A percentile compares a stretch with the other conserved stretches of the same genome.
Conservation (phyloP, 1,140 invertebrate genomes). For the Rhagoletis zephyria region DNA sequence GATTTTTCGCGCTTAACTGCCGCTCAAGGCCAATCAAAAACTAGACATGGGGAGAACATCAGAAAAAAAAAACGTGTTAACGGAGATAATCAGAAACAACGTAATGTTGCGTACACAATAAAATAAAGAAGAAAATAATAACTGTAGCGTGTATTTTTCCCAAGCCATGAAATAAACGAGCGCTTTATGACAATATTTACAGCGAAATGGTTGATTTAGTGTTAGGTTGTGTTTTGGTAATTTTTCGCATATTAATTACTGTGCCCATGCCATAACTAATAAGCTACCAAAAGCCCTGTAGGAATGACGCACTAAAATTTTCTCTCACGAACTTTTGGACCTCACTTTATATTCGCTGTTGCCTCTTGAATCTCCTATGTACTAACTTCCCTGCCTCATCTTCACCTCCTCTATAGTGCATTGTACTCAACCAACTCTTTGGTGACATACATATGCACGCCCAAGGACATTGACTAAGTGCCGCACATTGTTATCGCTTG, state of each 20-base stretch:
- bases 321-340: not conserved
- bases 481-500: constrained; percentile 54
- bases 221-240: not conserved
- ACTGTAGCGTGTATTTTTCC: not conserved
- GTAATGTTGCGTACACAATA: not conserved
- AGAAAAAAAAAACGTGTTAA: not conserved
- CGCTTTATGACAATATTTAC: not conserved
- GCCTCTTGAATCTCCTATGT: not conserved
- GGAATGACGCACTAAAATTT: not conserved
- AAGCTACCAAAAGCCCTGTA: not conserved
- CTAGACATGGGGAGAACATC: not conserved
- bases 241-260: not conserved
- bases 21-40: not conserved
- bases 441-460: not conserved
- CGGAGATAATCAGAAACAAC: not conserved
- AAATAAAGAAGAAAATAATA: not conserved
- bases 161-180: too few relatives aligned
- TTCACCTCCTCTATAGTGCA: not conserved
- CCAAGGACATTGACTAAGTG: constrained; percentile 47
- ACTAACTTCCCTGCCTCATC: not conserved
- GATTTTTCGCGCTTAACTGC: not conserved
- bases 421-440: not conserved
- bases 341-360: not conserved
- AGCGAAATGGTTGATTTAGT: not conserved
- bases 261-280: not conserved